phyloP scores from a whole-genome alignment of 2,113 vertebrate species.

The Poecilia latipinna region DNA sequence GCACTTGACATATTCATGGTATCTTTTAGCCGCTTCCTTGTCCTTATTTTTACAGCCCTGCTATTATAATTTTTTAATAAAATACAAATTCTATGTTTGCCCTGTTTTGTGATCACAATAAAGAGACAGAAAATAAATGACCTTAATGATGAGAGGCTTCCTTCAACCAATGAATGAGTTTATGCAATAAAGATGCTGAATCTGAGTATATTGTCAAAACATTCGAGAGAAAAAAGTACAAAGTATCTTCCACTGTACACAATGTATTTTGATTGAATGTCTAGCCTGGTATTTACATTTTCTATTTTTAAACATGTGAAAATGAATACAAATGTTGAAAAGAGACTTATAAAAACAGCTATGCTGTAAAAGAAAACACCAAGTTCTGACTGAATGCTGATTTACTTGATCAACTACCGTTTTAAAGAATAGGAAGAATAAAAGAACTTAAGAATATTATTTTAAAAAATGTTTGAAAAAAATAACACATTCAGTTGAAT shows the following conservation, averaged over 20 bases:
- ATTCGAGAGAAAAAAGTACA: constrained; percentile 52
- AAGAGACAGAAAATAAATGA: constrained; percentile 16
- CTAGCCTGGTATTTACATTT: constrained; percentile 77
- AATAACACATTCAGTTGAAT: constrained; percentile 61
- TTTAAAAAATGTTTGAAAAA: constrained; percentile 50
- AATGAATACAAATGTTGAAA: constrained; percentile 71
- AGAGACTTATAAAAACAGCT: constrained; percentile 71
- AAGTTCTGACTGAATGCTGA: constrained; percentile 84
- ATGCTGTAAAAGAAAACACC: constrained; percentile 74
- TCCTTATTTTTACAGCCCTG: neutral
- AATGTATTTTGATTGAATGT: constrained; percentile 85
- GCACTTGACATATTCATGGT: too few relatives aligned
- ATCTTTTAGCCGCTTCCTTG: neutral
- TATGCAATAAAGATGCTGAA: constrained; percentile 75
- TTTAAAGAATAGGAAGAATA: constrained; percentile 72
- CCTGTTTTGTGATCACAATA: neutral
- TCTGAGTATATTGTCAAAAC: constrained; percentile 75
- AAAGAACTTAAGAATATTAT: constrained; percentile 48
- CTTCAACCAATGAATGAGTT: constrained; percentile 59
- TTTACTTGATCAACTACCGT: constrained; percentile 79
- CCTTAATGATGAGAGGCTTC: constrained; percentile 64
- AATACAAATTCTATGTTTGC: neutral
- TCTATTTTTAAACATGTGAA: constrained; percentile 84
- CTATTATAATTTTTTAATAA: neutral
- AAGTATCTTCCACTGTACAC: constrained; percentile 75